Conservation (phyloP, 2,113 vertebrate genomes). For the Ondatra zibethicus region DNA sequence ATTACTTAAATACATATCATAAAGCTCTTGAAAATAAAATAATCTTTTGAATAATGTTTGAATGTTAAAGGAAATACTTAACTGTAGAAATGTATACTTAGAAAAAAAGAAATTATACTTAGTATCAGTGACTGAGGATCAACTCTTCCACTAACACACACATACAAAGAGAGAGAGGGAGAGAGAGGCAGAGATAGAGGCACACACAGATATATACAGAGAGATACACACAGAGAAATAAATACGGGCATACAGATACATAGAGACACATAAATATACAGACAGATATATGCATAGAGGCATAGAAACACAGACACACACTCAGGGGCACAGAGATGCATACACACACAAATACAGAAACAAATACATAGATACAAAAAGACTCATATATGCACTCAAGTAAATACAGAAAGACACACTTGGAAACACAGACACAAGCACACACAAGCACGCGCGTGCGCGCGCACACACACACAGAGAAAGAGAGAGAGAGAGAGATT, state of each 20-base stretch:
- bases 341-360: no score
- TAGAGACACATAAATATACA: no score
- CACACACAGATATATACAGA: no score
- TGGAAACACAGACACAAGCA: background rate
- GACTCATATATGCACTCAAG: no score
- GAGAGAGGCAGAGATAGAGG: no score
- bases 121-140: background rate
- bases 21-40: slow-evolving; percentile 39
- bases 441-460: background rate
- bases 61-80: slow-evolving; percentile 9
- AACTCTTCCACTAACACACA: background rate
- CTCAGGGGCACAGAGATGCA: no score
- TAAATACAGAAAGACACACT: no score
- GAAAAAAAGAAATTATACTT: background rate
- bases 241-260: no score
- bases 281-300: no score
- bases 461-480: background rate
- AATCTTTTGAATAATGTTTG: background rate
- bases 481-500: background rate
- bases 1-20: slow-evolving; percentile 7
- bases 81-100: slow-evolving; percentile 4
- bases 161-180: background rate
- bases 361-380: no score
- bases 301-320: no score
- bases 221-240: no score